Evolutionary conservation across 2,888 invertebrate genomes (phyloP), one percentile per base, ranked within the genome.

Genomic region (Entomobrya multifasciata): DNA sequence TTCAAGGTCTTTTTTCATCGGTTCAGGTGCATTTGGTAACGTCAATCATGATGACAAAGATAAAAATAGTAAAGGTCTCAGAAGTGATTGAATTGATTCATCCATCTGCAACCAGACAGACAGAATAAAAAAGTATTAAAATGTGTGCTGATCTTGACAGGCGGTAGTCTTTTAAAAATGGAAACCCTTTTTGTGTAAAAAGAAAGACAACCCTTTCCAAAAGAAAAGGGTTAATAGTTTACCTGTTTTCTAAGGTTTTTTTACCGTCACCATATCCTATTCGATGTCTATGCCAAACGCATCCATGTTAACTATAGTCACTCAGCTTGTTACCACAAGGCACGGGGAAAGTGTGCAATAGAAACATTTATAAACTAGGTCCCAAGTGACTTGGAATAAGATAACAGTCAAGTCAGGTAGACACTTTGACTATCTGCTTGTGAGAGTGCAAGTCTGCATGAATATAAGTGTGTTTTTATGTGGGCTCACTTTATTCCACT

Each of bases 401-500:
- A 74, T 74, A 74, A 74, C 52, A 79, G 62, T 79, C 78, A 44
- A 41, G 78, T 78, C 78, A 78, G 78, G 78, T 78, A 78, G 78
- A 78, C 57, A 74, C 52, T 74, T 74, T 74, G 27, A 52, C 30
- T 30, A 52, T 49, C 72, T n/a, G n/a, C n/a, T n/a, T n/a, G n/a
- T n/a, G n/a, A n/a, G n/a, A n/a, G n/a, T n/a, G n/a, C n/a, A n/a
- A n/a, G n/a, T 52, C 27, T 17, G 52, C 52, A 74, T n/a, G n/a
- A n/a, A n/a, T n/a, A n/a, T 52, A 74, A 74, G 49, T 78, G 22
- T 44, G n/a, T 17, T n/a, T 78, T 44, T 60, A 44, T 55, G 62
- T 78, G 60, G 27, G 72, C 57, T 82, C 82, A 72, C 82, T 72
- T 80, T 80, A 67, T 80, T 80, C 80, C 80, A 70, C 80, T 55